A percentile compares a stretch with the other conserved stretches of the same genome.
These are phyloP conservation scores for Drosophila parvula DNA, from an alignment of 1,140 invertebrate genomes.

Conservation along the genomic window DNA sequence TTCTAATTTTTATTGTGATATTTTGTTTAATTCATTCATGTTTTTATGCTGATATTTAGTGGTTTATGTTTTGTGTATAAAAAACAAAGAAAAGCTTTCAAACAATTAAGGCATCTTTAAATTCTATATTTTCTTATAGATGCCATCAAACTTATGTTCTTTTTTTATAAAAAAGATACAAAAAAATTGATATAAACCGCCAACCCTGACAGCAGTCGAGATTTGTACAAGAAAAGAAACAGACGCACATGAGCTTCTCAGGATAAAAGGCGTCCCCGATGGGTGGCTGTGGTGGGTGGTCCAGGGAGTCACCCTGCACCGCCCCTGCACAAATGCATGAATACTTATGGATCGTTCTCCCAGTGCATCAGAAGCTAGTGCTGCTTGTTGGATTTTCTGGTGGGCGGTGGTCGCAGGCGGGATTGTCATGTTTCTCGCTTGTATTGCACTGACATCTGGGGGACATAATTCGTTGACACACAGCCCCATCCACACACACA, in stretches of 20 bases:
- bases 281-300: background rate
- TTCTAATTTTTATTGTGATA: background rate
- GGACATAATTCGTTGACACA: conserved; percentile 73
- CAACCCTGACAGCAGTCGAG: conserved; percentile 39
- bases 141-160: background rate
- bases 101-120: background rate
- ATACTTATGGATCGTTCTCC: conserved; percentile 60
- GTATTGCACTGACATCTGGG: conserved; percentile 76
- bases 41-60: background rate
- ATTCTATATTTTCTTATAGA: too few species aligned
- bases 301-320: conserved; percentile 1
- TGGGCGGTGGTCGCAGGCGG: conserved; percentile 30
- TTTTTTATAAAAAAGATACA: background rate
- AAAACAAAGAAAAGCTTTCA: background rate
- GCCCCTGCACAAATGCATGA: conserved; percentile 68
- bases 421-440: conserved; percentile 71
- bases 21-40: background rate
- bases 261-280: background rate
- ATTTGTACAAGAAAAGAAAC: conserved; percentile 71
- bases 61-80: background rate
- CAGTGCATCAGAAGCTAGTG: conserved; percentile 62
- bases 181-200: conserved; percentile 4
- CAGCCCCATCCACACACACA: conserved; percentile 33
- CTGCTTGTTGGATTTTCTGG: conserved; percentile 31
- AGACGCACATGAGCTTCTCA: conserved; percentile 37